Evolutionary conservation across 2,797 vertebrate species (phyloP), one percentile per base, ranked within the genome.

Genomic region (Allochrocebus solatus): DNA sequence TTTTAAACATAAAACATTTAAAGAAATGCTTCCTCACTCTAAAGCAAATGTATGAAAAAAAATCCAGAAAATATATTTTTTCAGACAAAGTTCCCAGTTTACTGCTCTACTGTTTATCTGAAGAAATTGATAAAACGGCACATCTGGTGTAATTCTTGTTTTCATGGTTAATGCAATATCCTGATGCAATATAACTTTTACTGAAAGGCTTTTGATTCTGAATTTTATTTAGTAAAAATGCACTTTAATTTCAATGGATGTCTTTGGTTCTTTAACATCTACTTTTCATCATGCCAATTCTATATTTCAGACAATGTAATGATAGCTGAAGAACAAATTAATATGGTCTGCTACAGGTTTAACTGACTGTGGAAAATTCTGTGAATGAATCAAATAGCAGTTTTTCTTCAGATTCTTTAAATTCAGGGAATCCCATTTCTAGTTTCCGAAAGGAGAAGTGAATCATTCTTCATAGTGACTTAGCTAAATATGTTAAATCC

Each of bases 381-480:
- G 2, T 41, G 36, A 74, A 50, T 87, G 87, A 85, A 24, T 96
- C 53, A 91, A 90, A 72, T 26, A 84, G 22, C 55, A 28, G 4
- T 61, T 80, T 17, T 80, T 95, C 92, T 94, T 50, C 36, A 91
- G 39, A 79, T 79, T 50, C 55, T 19, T 96, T 84, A 57, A 5
- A 4, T 96, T 93, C 79, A 61, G 39, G 14, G n/a, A 89, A 89
- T 94, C 28, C 39, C 24, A 67, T 53, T 79, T 86, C 74, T 90
- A 41, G 57, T 67, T 97, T 84, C 36, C 36, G 53, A 91, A 96
- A 90, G 28, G 50, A 61, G 24, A 90, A 94, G 39, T 80, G n/a
- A 96, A 30, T 95, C 33, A 78, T 53, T 46, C 53, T 80, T 46
- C 93, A 33, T 87, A 84, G 50, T 57, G 30, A 89, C 81, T 79